Evolutionary conservation across 2,888 invertebrate species (phyloP), one percentile per base, ranked within the genome.

Genomic region (Drosophila lacicola): DNA sequence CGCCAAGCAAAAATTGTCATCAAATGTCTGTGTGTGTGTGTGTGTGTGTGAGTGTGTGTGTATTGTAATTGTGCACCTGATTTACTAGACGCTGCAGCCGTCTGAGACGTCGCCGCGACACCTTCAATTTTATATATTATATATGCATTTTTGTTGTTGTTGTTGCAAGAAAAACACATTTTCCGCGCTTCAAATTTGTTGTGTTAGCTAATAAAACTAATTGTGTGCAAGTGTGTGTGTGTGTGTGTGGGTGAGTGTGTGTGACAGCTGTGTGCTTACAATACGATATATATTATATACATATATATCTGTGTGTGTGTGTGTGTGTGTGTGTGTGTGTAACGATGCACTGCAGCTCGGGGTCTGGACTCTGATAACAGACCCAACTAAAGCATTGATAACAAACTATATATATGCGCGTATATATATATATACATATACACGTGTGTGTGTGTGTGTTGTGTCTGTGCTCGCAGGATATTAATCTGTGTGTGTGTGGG

Each of bases 201-300:
- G 55, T 56, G 66, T 62, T 50, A 50, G 55, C 66, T 65, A 66
- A 67, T 68, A 68, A 42, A 68, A 67, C 58, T 65, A 64, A 65
- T 33, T 49, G 54, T 66, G 14, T 51, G n/a, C 21, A 21, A 14
- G 14, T 14, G 13, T 4, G 21, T 21, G 14, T 9, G 29, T 25
- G 21, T 42, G 34, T 36, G 44, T 46, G 39, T 25, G 13, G 41
- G 37, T 50, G n/a, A 13, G 21, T 14, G 34, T n/a, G 33, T 11
- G 11, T 34, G 54, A 25, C 44, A 44, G 13, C 13, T 42, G 36
- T 36, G 45, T 56, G 39, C 49, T 49, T 49, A 49, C 37, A 49
- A 39, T 58, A 58, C 41, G 41, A 50, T 50, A 62, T 61, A 63
- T 63, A 46, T 37, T 57, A 41, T 46, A 56, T 57, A 46, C 14